phyloP scores from a whole-genome alignment of 2,113 vertebrate genomes.

The Festucalex cinctus region DNA sequence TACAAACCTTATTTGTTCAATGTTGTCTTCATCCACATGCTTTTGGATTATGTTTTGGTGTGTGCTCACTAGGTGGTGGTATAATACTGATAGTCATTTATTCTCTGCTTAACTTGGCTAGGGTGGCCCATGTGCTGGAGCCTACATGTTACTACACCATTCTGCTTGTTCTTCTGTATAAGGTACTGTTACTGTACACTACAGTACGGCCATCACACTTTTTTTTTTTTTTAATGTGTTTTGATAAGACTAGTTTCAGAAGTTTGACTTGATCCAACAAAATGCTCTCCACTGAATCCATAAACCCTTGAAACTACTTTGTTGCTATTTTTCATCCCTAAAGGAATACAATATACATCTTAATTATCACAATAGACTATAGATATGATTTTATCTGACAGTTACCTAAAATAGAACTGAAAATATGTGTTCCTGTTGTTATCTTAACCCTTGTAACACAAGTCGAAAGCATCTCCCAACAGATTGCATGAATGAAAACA shows the following conservation, averaged over 20 bases:
- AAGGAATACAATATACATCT: background rate
- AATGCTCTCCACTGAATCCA: background rate
- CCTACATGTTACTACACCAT: background rate
- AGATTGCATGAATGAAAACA: constrained; percentile 2
- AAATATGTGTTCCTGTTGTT: constrained; percentile 4
- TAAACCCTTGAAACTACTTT: background rate
- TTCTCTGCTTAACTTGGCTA: no score
- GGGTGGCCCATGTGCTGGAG: no score
- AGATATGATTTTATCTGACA: background rate
- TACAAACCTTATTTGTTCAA: no score
- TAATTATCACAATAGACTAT: background rate
- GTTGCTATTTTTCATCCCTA: background rate
- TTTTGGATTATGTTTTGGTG: no score
- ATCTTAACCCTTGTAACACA: background rate
- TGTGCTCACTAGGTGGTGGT: constrained; percentile 40
- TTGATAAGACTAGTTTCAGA: background rate
- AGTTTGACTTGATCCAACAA: background rate
- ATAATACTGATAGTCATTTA: constrained; percentile 4
- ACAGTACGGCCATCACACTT: background rate
- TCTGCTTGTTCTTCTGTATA: background rate
- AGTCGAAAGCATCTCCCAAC: constrained; percentile 2
- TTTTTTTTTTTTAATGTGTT: background rate
- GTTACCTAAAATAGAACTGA: background rate
- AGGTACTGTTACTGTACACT: background rate
- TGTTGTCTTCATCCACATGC: no score